These are phyloP conservation scores for Rhingia rostrata DNA, from an alignment of 2,888 invertebrate genomes.

Conservation along the genomic window DNA sequence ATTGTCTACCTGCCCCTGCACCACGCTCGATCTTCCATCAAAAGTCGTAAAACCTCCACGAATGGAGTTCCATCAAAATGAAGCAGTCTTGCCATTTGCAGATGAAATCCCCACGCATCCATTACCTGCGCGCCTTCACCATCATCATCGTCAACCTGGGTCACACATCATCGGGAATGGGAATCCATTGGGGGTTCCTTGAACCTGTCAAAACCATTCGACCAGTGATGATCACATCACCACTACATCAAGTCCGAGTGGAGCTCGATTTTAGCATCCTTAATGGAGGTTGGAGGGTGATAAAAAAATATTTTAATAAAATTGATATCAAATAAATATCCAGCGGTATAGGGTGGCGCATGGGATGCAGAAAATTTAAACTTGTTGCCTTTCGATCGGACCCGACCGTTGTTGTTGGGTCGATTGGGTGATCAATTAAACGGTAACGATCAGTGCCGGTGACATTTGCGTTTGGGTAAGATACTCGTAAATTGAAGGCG, in stretches of 20 bases:
- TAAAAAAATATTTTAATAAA: conserved; percentile 74
- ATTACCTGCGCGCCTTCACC: background rate
- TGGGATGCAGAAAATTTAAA: conserved; percentile 34
- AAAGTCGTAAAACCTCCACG: conserved; percentile 62
- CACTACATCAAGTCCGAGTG: conserved; percentile 59
- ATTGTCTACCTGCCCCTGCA: conserved; percentile 9
- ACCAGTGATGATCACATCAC: conserved; percentile 59
- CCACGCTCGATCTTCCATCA: no score
- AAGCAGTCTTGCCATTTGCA: conserved; percentile 57
- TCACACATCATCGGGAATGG: conserved; percentile 62
- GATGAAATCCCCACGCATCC: conserved; percentile 17
- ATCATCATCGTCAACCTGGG: conserved; percentile 5
- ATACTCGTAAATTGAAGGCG: conserved; percentile 38
- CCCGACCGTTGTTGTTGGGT: conserved; percentile 11
- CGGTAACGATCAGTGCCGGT: conserved; percentile 31
- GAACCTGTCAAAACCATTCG: conserved; percentile 65
- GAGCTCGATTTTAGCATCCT: conserved; percentile 16
- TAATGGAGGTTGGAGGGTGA: conserved; percentile 39
- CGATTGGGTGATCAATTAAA: conserved; percentile 52
- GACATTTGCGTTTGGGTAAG: conserved; percentile 22
- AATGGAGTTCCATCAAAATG: conserved; percentile 73
- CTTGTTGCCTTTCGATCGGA: conserved; percentile 8
- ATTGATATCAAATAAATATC: conserved; percentile 66
- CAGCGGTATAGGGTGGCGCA: conserved; percentile 57
- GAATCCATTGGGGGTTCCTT: conserved; percentile 62